Evolutionary conservation across 2,888 invertebrate species (phyloP), one percentile per base, ranked within the genome.

Genomic region (Agrilus cyanescens): DNA sequence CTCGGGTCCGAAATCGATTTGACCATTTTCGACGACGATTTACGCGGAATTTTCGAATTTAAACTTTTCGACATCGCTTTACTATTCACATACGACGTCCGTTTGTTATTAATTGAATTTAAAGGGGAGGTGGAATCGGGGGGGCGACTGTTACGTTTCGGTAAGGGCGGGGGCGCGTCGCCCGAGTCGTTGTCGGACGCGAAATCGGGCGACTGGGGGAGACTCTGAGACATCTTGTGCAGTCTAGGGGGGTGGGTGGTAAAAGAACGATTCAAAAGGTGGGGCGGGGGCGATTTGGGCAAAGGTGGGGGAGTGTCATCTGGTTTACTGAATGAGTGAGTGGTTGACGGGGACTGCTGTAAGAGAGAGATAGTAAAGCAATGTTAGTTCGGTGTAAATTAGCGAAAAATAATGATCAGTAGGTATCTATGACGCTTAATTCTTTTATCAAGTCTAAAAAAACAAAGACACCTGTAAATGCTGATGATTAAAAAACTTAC

Each of bases 91-190:
- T 58, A 54, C n/a, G 55, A 49, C 33, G 49, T 30, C 34, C 39
- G 43, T 36, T 44, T 45, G 40, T 51, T 48, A 41, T 52, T 47
- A 43, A 48, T 46, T 37, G 46, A 25, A 25, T 25, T 25, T 1
- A 10, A 10, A 10, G 25, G 10, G 25, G 25, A 25, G 2, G 25
- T 46, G 45, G n/a, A n/a, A n/a, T 52, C 50, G 15, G 44, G 33
- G 46, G 43, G 47, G 15, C 44, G 38, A 43, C 54, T 69, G 58
- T 73, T 73, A 45, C 74, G 63, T 58, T 73, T 73, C 31, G 74
- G 74, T 47, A 74, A 57, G 29, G 74, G 74, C 16, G 74, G 74
- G 46, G 74, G 74, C 44, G 56, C 55, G 35, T 59, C 62, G 30
- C 18, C 29, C 35, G n/a, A 32, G 16, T 32, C 29, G 13, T 32